Conservation (phyloP, 2,888 invertebrate genomes). For the Mythimna pallens region DNA sequence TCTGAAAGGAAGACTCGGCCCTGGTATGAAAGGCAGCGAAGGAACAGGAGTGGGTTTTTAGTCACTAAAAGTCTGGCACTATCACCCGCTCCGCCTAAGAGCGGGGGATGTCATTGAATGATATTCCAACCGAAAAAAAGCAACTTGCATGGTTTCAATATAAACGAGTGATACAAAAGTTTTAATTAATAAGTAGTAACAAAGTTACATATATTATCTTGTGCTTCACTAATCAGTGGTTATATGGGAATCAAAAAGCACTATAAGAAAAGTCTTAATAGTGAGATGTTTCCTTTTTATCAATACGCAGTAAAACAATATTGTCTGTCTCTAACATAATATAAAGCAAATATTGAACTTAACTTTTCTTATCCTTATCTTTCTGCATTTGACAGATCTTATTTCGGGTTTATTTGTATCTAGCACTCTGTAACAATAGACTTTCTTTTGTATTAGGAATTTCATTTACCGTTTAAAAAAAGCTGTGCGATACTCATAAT, state of each 20-base stretch:
- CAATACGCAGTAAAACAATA: background rate
- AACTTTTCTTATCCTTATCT: background rate
- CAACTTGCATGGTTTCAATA: background rate
- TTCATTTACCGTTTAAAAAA: background rate
- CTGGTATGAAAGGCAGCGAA: too few species aligned
- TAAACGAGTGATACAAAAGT: background rate
- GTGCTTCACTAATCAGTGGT: background rate
- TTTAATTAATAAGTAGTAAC: too few species aligned
- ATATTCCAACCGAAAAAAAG: too few species aligned
- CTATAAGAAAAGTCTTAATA: background rate
- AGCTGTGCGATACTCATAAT: background rate
- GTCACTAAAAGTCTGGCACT: too few species aligned
- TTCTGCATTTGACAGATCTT: slow-evolving; percentile 37
- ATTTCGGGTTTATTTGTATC: slow-evolving; percentile 19
- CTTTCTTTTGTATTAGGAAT: background rate
- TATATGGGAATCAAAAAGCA: background rate
- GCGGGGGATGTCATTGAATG: too few species aligned
- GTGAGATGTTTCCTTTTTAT: background rate
- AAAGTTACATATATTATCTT: background rate
- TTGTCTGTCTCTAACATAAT: background rate
- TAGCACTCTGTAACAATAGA: background rate
- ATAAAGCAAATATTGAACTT: background rate
- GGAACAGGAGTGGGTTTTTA: too few species aligned
- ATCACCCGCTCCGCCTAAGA: too few species aligned
- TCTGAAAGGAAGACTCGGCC: too few species aligned